Evolutionary conservation across 2,113 vertebrate species (phyloP).

Genomic region (Eulemur macaco): DNA sequence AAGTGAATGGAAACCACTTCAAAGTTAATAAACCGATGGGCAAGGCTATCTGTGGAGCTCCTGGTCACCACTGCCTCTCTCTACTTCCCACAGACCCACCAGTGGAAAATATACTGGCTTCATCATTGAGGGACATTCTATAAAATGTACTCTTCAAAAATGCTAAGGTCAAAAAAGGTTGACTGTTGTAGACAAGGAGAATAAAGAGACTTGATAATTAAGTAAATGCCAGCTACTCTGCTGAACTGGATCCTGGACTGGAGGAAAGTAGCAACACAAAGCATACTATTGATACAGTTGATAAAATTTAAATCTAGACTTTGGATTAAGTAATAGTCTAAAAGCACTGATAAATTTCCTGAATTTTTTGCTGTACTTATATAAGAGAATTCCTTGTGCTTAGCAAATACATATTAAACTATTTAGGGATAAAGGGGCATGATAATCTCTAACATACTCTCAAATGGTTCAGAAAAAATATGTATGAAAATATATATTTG

Average conservation of each 20-base stretch:
- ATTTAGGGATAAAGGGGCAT: not conserved
- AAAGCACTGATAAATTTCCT: not conserved
- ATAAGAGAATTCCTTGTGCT: not conserved
- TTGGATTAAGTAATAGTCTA: not conserved
- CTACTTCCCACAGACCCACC: not conserved
- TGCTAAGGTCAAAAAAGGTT: not conserved
- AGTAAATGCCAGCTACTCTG: not conserved
- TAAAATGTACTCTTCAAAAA: not conserved
- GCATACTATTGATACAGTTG: not conserved
- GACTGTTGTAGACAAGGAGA: not conserved
- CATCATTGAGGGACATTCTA: not conserved
- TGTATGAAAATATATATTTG: not conserved
- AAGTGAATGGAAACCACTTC: not conserved
- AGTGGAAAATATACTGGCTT: not conserved
- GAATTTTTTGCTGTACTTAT: not conserved
- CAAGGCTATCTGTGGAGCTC: not conserved
- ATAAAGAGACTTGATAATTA: conserved; percentile 17
- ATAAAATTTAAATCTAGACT: not conserved
- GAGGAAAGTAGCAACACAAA: not conserved
- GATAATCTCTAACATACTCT: not conserved
- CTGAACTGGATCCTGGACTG: not conserved
- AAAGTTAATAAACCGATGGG: not conserved
- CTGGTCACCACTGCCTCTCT: not conserved
- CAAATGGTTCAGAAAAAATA: not conserved
- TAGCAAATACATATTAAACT: not conserved